Conservation (phyloP, 2,888 invertebrate genomes). For the Monochamus alternatus region DNA sequence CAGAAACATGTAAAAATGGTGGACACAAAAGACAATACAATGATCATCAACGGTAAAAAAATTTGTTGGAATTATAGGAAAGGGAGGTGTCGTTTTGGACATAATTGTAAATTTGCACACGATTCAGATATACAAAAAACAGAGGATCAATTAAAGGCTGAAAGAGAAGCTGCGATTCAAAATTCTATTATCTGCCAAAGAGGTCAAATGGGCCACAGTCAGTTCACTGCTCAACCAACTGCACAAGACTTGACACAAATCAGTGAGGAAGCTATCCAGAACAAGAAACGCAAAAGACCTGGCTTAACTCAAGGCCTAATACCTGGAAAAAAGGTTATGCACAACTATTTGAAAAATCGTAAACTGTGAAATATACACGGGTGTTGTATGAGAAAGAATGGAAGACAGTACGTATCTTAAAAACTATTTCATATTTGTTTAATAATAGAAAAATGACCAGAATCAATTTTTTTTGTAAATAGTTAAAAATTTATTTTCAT, state of each 20-base stretch:
- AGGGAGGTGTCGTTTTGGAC: slow-evolving; percentile 91
- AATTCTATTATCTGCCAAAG: slow-evolving; percentile 57
- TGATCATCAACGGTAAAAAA: slow-evolving; percentile 88
- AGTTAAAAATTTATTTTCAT: too few relatives aligned
- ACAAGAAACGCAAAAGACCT: slow-evolving; percentile 79
- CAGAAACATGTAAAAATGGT: slow-evolving; percentile 93
- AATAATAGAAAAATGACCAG: neutral
- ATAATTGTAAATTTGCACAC: slow-evolving; percentile 93
- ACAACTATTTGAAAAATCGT: slow-evolving; percentile 79
- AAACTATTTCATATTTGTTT: neutral
- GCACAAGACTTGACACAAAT: slow-evolving; percentile 54
- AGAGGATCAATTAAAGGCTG: slow-evolving; percentile 74
- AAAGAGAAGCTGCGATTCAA: slow-evolving; percentile 71
- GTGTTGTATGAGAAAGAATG: neutral
- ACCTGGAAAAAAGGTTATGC: slow-evolving; percentile 90
- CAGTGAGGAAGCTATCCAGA: slow-evolving; percentile 52
- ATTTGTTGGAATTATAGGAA: slow-evolving; percentile 96
- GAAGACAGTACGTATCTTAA: neutral
- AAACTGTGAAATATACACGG: slow-evolving; percentile 63
- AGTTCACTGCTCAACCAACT: slow-evolving; percentile 63
- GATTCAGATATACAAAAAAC: slow-evolving; percentile 86
- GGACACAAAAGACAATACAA: slow-evolving; percentile 78
- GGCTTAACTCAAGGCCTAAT: slow-evolving; percentile 84
- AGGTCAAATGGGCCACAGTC: slow-evolving; percentile 42
- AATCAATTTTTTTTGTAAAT: too few relatives aligned